Conservation (phyloP, 1,140 invertebrate genomes). For the Lepidurus apus region DNA sequence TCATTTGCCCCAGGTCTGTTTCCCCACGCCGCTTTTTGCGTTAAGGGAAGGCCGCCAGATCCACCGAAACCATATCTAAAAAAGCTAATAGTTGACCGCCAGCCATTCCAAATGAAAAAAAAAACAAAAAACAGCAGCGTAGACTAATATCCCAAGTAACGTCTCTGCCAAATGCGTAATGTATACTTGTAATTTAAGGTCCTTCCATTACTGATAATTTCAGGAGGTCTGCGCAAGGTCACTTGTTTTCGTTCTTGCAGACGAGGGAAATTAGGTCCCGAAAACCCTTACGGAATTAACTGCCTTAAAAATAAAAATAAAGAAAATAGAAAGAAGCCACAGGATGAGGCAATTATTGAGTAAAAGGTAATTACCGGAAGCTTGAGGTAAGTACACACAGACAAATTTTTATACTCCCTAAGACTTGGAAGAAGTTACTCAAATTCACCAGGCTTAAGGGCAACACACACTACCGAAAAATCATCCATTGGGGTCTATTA, state of each 20-base stretch:
- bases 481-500: conserved; percentile 8
- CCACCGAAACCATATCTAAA: neutral
- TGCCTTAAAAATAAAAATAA: neutral
- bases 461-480: neutral
- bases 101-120: neutral
- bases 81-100: neutral
- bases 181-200: neutral
- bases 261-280: neutral
- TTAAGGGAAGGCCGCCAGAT: neutral
- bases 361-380: conserved; percentile 10
- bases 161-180: neutral
- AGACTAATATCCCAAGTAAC: neutral
- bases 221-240: conserved; percentile 5
- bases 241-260: neutral
- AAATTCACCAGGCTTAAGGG: neutral
- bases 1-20: neutral
- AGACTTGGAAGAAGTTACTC: neutral
- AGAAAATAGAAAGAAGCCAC: neutral
- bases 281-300: neutral
- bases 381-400: neutral
- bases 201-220: neutral
- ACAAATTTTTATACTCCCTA: neutral
- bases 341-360: conserved; percentile 10
- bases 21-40: neutral
- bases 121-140: neutral